Evolutionary conservation across 2,797 vertebrate genomes (phyloP).

Genomic region (Helarctos malayanus): DNA sequence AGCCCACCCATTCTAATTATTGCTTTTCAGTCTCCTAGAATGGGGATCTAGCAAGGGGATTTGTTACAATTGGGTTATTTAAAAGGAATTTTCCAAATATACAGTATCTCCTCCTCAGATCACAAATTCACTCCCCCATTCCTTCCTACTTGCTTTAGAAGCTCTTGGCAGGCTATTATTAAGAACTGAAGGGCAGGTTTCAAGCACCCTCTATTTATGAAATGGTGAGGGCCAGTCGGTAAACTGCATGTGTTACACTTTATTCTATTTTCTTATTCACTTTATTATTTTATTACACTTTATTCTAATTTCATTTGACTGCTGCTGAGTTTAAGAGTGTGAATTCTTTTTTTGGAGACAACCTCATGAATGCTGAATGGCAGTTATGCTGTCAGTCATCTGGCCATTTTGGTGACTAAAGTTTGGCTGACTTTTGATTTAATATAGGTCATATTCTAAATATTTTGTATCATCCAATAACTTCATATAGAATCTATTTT

Average conservation of each 20-base stretch:
- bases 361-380: constrained; percentile 27
- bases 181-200: constrained; percentile 74
- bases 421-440: constrained; percentile 22
- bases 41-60: constrained; percentile 71
- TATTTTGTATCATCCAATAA: constrained; percentile 42
- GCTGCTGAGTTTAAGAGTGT: constrained; percentile 39
- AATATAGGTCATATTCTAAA: constrained; percentile 25
- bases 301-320: constrained; percentile 70
- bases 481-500: neutral
- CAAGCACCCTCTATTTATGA: constrained; percentile 64
- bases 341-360: constrained; percentile 52
- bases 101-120: constrained; percentile 74
- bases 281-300: constrained; percentile 26
- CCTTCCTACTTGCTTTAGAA: constrained; percentile 75
- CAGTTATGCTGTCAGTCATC: neutral
- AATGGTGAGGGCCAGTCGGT: constrained; percentile 23
- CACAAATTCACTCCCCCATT: constrained; percentile 71
- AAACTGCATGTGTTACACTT: constrained; percentile 32
- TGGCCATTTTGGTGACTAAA: constrained; percentile 11
- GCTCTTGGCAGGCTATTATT: constrained; percentile 75
- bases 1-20: constrained; percentile 81
- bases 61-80: constrained; percentile 80
- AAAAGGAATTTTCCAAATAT: constrained; percentile 82
- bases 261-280: constrained; percentile 68
- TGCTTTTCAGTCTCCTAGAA: constrained; percentile 76